Conservation (phyloP, 2,797 vertebrate genomes). For the Anisognathus igniventris region DNA sequence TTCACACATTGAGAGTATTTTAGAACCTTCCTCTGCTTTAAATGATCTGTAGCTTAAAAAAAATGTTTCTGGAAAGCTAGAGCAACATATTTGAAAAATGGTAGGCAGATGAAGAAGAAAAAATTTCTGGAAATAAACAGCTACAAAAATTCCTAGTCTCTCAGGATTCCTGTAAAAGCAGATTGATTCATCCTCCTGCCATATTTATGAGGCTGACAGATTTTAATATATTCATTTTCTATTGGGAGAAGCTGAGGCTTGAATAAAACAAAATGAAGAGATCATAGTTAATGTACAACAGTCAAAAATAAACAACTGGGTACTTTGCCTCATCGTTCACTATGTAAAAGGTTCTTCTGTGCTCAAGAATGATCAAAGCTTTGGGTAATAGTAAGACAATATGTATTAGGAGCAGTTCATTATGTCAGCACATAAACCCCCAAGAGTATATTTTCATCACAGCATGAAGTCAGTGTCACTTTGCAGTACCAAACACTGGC, state of each 20-base stretch:
- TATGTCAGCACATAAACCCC: neutral
- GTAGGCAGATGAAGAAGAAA: neutral
- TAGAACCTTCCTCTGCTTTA: neutral
- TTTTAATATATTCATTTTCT: neutral
- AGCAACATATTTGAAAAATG: neutral
- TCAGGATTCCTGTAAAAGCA: neutral
- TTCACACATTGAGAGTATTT: neutral
- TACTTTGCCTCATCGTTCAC: neutral
- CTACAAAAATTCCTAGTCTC: neutral
- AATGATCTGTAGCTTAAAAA: neutral
- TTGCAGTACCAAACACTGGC: neutral
- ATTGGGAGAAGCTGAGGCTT: neutral
- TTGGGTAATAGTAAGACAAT: neutral
- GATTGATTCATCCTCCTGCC: neutral
- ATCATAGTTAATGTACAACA: neutral
- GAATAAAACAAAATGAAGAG: neutral
- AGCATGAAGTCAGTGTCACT: neutral
- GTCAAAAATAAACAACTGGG: neutral
- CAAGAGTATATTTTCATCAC: neutral
- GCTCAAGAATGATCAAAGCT: neutral
- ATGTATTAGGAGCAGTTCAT: neutral
- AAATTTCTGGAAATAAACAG: neutral
- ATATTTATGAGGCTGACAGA: neutral
- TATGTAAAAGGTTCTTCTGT: neutral
- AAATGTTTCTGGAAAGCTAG: neutral